A percentile compares a stretch with the other conserved stretches of the same genome.
Conservation (phyloP, 2,113 vertebrate species). For the Orientallactaga bullata region DNA sequence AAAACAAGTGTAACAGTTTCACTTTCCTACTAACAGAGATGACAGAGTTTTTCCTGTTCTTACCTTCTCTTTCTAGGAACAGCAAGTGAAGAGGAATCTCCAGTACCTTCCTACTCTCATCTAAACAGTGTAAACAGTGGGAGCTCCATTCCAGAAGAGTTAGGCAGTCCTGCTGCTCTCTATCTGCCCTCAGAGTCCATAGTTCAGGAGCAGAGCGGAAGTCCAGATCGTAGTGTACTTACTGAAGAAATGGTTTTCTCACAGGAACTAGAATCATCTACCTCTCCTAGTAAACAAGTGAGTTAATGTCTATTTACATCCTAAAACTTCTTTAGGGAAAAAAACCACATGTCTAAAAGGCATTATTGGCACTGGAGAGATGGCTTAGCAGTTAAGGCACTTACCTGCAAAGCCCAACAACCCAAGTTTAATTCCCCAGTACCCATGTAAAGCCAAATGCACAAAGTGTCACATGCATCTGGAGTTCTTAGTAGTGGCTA, state of each 20-base stretch:
- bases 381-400: too few species aligned
- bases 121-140: slow-evolving; percentile 90
- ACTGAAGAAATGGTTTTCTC: slow-evolving; percentile 87
- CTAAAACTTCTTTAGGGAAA: not conserved
- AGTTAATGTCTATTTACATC: slow-evolving; percentile 72
- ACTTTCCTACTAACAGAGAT: slow-evolving; percentile 30
- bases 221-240: slow-evolving; percentile 81
- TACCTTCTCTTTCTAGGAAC: slow-evolving; percentile 82
- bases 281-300: slow-evolving; percentile 88
- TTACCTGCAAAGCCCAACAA: too few species aligned
- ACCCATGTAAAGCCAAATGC: too few species aligned
- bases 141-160: slow-evolving; percentile 87
- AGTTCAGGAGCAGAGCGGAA: slow-evolving; percentile 78
- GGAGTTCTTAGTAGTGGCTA: too few species aligned
- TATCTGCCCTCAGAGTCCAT: slow-evolving; percentile 81
- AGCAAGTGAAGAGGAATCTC: slow-evolving; percentile 88
- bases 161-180: slow-evolving; percentile 84
- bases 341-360: too few species aligned
- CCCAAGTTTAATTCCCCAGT: too few species aligned
- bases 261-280: slow-evolving; percentile 89
- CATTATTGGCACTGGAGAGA: too few species aligned
- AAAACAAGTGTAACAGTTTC: not conserved
- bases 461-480: too few species aligned
- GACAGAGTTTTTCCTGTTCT: slow-evolving; percentile 45
- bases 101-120: slow-evolving; percentile 87